phyloP scores from a whole-genome alignment of 2,113 vertebrate species.

The Ciconia boyciana region DNA sequence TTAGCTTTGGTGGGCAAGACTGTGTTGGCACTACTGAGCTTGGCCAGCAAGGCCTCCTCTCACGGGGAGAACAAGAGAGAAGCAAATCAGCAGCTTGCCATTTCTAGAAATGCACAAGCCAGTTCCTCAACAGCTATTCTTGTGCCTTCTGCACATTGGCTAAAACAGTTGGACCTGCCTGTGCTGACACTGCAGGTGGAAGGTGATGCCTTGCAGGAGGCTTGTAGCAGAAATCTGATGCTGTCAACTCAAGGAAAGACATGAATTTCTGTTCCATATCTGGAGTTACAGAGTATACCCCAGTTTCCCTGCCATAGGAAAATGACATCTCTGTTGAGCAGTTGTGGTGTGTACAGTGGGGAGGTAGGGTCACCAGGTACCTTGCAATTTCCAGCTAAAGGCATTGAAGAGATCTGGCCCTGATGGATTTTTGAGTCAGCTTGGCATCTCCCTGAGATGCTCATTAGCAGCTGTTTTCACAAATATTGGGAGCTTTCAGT shows the following conservation, averaged over 20 bases:
- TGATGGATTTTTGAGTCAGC: not conserved
- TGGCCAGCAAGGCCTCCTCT: not conserved
- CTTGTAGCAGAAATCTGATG: not conserved
- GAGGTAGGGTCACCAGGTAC: not conserved
- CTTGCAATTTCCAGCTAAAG: not conserved
- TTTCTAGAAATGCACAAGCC: not conserved
- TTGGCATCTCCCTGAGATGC: not conserved
- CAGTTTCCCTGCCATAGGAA: not conserved
- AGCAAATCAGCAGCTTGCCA: not conserved
- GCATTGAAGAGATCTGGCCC: not conserved
- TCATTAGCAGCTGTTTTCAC: not conserved
- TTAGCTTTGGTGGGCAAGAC: not conserved
- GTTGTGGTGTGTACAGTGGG: not conserved
- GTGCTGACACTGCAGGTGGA: not conserved
- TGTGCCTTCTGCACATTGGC: not conserved
- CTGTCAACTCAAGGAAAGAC: not conserved
- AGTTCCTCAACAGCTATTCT: not conserved
- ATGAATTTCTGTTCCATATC: rapidly evolving
- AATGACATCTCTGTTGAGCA: not conserved
- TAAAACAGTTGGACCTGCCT: not conserved
- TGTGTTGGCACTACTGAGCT: not conserved
- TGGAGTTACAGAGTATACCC: not conserved
- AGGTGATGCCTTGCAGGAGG: not conserved
- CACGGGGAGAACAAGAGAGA: not conserved
- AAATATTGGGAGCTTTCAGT: not conserved